Conservation (phyloP, 2,888 invertebrate genomes). For the Tetranychus piercei region DNA sequence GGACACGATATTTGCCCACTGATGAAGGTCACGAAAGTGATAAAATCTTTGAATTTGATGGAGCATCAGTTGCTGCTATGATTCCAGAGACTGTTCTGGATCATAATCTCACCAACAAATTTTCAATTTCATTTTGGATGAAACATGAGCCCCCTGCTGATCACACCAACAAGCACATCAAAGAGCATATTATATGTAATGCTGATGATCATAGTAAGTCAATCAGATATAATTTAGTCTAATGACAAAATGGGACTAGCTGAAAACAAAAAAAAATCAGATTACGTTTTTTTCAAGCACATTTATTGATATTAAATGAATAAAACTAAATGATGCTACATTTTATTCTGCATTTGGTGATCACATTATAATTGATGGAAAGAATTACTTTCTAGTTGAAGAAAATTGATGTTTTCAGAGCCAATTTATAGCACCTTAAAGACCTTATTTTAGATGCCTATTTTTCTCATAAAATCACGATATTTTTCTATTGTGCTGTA, state of each 20-base stretch:
- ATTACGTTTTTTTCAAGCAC: not conserved
- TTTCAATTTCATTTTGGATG: constrained; percentile 86
- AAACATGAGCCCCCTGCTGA: constrained; percentile 62
- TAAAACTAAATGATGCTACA: not conserved
- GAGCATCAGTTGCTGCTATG: constrained; percentile 62
- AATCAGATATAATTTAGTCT: not conserved
- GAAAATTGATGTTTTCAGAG: too few species aligned
- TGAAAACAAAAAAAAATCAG: not conserved
- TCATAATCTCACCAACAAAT: constrained; percentile 57
- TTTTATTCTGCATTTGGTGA: too few species aligned
- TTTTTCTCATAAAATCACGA: too few species aligned
- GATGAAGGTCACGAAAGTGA: constrained; percentile 29
- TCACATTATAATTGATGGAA: too few species aligned
- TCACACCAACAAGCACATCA: constrained; percentile 55
- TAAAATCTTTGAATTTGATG: constrained; percentile 89
- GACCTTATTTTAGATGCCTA: too few species aligned
- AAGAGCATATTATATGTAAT: constrained; percentile 89
- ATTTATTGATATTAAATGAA: not conserved
- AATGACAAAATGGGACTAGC: not conserved
- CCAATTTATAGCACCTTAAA: too few species aligned
- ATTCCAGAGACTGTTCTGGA: constrained; percentile 57
- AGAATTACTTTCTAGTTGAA: too few species aligned
- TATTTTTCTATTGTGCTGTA: too few species aligned
- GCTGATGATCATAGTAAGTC: constrained; percentile 82
- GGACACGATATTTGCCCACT: constrained; percentile 62